Conservation (phyloP, 2,888 invertebrate genomes). For the Calameuta pallipes region DNA sequence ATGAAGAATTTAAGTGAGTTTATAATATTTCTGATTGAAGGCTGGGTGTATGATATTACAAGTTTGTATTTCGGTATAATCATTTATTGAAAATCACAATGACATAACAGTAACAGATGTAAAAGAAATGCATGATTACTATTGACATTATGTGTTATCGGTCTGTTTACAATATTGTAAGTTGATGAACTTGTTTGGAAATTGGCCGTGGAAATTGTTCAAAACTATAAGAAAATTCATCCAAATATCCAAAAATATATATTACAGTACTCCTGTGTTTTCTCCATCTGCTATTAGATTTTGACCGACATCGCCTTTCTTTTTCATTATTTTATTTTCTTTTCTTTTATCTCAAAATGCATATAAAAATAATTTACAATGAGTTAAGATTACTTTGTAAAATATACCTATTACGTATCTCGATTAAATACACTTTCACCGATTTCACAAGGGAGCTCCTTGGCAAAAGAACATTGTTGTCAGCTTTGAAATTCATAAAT, state of each 20-base stretch:
- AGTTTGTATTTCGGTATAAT: constrained; percentile 23
- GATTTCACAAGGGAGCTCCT: not conserved
- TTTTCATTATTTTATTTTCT: not conserved
- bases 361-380: constrained; percentile 59
- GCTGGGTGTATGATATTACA: not conserved
- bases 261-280: constrained; percentile 15
- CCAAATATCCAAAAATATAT: constrained; percentile 44
- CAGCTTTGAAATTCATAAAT: not conserved
- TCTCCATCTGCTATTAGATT: not conserved
- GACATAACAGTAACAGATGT: constrained; percentile 47
- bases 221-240: constrained; percentile 40
- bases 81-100: constrained; percentile 58
- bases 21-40: not conserved
- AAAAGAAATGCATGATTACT: constrained; percentile 44
- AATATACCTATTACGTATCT: constrained; percentile 37
- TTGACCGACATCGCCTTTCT: not conserved
- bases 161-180: constrained; percentile 3
- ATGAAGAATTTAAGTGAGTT: not conserved
- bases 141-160: constrained; percentile 32
- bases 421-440: constrained; percentile 17
- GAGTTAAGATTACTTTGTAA: constrained; percentile 48
- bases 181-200: not conserved
- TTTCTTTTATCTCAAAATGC: constrained; percentile 45
- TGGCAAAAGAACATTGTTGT: not conserved
- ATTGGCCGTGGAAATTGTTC: not conserved